Conservation (phyloP, 2,113 vertebrate species). For the Phyllopteryx taeniolatus region DNA sequence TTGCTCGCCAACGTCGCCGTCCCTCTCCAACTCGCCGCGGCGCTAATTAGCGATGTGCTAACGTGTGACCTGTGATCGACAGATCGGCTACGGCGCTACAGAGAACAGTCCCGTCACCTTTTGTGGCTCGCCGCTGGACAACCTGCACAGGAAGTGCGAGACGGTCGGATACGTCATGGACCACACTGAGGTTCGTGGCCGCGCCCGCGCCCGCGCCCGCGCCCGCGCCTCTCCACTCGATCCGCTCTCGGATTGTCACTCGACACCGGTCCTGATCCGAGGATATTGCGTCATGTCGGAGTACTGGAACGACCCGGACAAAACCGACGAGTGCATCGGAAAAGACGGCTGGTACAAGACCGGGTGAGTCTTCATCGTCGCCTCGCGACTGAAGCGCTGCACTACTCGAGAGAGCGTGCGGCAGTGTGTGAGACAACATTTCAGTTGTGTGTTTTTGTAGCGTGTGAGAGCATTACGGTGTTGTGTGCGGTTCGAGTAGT, state of each 20-base stretch:
- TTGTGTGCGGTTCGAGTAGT: background rate
- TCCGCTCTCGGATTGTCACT: background rate
- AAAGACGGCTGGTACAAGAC: slow-evolving; percentile 88
- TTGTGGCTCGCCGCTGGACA: slow-evolving; percentile 75
- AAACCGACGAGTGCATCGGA: slow-evolving; percentile 76
- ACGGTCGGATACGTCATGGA: slow-evolving; percentile 80
- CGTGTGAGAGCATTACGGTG: background rate
- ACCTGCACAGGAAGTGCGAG: slow-evolving; percentile 66
- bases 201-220: background rate
- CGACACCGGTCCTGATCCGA: slow-evolving; percentile 72
- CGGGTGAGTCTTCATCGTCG: slow-evolving; percentile 76
- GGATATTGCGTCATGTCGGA: slow-evolving; percentile 91
- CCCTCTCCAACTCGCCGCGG: background rate
- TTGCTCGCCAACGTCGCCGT: background rate
- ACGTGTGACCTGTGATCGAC: slow-evolving; percentile 21
- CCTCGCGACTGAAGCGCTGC: too few species aligned
- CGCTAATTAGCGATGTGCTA: background rate
- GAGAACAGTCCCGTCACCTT: slow-evolving; percentile 96
- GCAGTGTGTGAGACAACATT: background rate
- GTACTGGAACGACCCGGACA: slow-evolving; percentile 83
- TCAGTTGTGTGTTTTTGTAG: background rate
- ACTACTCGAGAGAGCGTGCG: background rate
- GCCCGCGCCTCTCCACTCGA: background rate
- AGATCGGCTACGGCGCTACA: slow-evolving; percentile 91
- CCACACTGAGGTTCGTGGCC: slow-evolving; percentile 81